phyloP scores from a whole-genome alignment of 2,797 vertebrate genomes.

The Sebastes kiyomatsui region DNA sequence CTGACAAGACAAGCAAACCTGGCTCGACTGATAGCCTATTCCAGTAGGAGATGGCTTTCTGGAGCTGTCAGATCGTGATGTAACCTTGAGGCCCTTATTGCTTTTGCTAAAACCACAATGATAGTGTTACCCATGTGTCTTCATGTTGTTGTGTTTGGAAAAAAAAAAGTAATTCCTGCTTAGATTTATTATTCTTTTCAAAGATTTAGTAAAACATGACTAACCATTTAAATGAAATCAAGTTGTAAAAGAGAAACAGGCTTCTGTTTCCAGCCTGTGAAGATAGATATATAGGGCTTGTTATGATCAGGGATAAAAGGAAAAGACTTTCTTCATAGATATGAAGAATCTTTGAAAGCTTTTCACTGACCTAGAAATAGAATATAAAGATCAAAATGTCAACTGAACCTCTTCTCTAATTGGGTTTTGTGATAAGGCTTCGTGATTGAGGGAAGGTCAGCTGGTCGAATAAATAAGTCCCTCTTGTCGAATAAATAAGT shows the following conservation, averaged over 20 bases:
- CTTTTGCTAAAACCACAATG: conserved; percentile 41
- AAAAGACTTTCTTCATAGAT: neutral
- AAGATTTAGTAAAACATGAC: neutral
- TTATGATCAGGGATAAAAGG: neutral
- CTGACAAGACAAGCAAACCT: conserved; percentile 64
- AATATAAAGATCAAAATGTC: conserved; percentile 17
- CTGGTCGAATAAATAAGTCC: conserved; percentile 7
- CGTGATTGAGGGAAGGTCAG: conserved; percentile 18
- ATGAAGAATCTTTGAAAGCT: neutral
- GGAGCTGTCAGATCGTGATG: conserved; percentile 33
- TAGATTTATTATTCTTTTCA: neutral
- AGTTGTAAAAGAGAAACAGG: neutral
- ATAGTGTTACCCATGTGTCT: conserved; percentile 13
- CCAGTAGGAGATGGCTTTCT: conserved; percentile 38
- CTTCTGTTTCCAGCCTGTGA: neutral
- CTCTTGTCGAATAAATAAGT: conserved; percentile 1
- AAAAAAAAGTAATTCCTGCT: conserved; percentile 1
- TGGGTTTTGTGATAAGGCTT: conserved; percentile 6
- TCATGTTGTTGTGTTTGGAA: conserved; percentile 31
- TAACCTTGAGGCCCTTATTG: conserved; percentile 27
- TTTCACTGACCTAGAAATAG: conserved; percentile 1
- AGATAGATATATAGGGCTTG: neutral
- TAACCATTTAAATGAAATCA: neutral
- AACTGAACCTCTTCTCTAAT: conserved; percentile 9
- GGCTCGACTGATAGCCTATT: conserved; percentile 25